Base-by-base conservation (phyloP, 2,113 vertebrate genomes). In the Gadus macrocephalus region DNA sequence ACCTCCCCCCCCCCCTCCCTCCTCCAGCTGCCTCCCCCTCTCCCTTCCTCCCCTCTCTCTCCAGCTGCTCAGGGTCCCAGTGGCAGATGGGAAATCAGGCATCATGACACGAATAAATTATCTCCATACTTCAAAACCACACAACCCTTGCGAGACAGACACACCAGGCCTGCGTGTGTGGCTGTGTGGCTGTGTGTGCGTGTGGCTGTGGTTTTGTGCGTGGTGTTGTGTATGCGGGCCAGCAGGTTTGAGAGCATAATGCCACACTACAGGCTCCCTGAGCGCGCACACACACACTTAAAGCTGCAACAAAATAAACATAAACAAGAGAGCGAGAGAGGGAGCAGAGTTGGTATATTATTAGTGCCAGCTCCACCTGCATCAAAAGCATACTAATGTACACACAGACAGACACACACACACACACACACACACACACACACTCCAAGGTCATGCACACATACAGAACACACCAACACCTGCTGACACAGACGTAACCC, bases 81-180 rank as follows among this genome's bases (percentile, higher is more conserved):
- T 79, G 91, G 90, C 91, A 93, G 91, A 93, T 92, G 91, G 91
- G 85, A 86, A 90, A 89, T 83, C 82, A 85, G 90, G 87, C 88
- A 90, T 91, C 89, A 90, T 91, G 89, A 91, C 90, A 88, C 88
- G 83, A 91, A 92, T 90, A 91, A 91, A 93, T 92, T 89, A 92
- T 90, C 89, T 89, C 88, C 89, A 88, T 89, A 92, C 88, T 91
- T 91, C 87, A 88, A 88, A 87, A 89, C 88, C 28, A 11, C n/a
- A 35, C 62, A 5, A 19, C 62, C 63, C 15, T 55, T 55, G 70
- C 15, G 86, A 75, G 81, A 11, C 78, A 77, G 78, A 67, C 17
- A 78, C 75, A 76, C 81, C 31, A 35, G 31, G 31, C 31, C 31
- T 35, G 31, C 31, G 76, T 86, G 80, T 75, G 75, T 82, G 81